phyloP scores from a whole-genome alignment of 2,797 vertebrate genomes.

The Gobionotothen gibberifrons region DNA sequence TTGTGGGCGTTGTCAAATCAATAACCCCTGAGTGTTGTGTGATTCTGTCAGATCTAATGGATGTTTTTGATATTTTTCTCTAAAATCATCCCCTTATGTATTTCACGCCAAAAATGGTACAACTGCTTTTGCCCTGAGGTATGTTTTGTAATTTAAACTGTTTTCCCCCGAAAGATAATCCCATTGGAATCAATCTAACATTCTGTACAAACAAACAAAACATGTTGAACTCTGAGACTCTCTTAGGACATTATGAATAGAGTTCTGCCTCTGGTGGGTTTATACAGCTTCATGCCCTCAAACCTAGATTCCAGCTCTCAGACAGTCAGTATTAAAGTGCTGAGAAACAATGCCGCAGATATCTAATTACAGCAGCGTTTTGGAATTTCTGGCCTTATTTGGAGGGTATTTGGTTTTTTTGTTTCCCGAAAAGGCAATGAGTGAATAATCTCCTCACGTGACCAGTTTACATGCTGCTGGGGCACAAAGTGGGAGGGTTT shows the following conservation, averaged over 20 bases:
- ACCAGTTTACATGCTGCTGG: constrained; percentile 48
- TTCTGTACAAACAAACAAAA: neutral
- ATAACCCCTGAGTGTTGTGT: too few species aligned
- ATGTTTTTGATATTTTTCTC: too few species aligned
- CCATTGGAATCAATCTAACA: too few species aligned
- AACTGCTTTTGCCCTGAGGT: too few species aligned
- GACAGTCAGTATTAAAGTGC: constrained; percentile 52
- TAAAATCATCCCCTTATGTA: too few species aligned
- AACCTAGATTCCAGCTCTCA: constrained; percentile 24
- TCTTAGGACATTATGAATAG: neutral
- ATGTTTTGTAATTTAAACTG: too few species aligned
- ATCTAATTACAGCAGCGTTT: constrained; percentile 69
- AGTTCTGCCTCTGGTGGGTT: neutral
- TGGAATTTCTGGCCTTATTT: constrained; percentile 76
- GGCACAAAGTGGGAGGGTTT: constrained; percentile 65
- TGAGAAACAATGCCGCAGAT: constrained; percentile 69
- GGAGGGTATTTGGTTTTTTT: constrained; percentile 49
- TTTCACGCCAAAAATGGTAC: too few species aligned
- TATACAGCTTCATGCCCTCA: constrained; percentile 3
- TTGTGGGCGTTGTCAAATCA: too few species aligned
- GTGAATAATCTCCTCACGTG: constrained; percentile 45
- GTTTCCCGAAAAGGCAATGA: constrained; percentile 71
- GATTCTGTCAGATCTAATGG: too few species aligned
- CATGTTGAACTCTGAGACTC: neutral
- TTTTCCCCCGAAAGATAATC: too few species aligned